These are phyloP conservation scores for Nyctereutes procyonoides DNA, from an alignment of 2,113 vertebrate genomes.

Conservation along the genomic window DNA sequence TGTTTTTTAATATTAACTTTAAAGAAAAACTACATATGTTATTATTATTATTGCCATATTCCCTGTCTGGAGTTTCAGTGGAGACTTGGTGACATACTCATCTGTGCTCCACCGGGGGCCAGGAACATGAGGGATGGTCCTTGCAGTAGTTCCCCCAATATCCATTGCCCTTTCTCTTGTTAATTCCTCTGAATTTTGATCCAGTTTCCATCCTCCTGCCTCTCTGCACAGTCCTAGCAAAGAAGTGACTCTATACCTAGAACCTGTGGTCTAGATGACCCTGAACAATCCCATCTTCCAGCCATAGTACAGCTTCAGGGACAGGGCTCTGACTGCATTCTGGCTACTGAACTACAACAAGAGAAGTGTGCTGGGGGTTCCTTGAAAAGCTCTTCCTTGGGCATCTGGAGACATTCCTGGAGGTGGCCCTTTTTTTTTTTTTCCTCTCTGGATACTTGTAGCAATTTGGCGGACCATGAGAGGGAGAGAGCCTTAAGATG, in stretches of 20 bases:
- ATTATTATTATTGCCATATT: not conserved
- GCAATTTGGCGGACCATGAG: not conserved
- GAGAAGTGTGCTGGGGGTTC: not conserved
- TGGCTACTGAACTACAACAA: not conserved
- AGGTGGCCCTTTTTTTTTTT: not conserved
- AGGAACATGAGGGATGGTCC: not conserved
- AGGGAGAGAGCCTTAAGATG: not conserved
- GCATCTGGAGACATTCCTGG: not conserved
- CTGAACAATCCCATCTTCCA: accelerated
- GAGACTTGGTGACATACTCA: not conserved
- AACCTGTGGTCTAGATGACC: not conserved
- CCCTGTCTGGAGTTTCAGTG: not conserved
- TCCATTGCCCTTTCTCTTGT: not conserved
- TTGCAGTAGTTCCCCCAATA: not conserved
- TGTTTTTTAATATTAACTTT: constrained; percentile 49
- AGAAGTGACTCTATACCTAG: not conserved
- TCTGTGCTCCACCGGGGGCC: not conserved
- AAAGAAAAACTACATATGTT: not conserved
- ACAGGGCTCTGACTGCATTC: not conserved
- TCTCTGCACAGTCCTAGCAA: not conserved
- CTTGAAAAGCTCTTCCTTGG: not conserved
- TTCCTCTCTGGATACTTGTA: not conserved
- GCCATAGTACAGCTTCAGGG: not conserved
- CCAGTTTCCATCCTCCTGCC: not conserved
- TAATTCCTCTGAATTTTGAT: not conserved